Percentiles rank a stretch among this genome's conserved stretches.
Conservation (phyloP, 2,888 invertebrate genomes). For the Acanthosepion pharaonis region DNA sequence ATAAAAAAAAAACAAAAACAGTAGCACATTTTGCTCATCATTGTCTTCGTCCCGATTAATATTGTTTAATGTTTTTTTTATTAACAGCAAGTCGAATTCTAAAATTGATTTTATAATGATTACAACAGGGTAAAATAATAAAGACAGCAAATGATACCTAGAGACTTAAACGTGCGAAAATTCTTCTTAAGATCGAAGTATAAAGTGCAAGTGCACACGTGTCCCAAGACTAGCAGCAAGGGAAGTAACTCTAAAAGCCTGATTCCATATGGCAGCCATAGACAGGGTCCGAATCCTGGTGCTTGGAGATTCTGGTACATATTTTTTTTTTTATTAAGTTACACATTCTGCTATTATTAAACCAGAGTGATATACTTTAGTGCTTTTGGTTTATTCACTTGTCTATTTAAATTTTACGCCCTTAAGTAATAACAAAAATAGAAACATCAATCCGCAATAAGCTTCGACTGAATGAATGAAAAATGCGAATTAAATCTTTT, state of each 20-base stretch:
- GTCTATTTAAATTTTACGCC: neutral
- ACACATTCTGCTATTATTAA: neutral
- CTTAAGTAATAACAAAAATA: neutral
- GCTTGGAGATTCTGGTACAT: slow-evolving; percentile 42
- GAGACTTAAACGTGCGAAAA: no score
- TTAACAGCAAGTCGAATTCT: no score
- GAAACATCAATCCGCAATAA: neutral
- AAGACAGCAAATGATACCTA: no score
- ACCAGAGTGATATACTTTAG: neutral
- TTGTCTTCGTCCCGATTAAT: no score
- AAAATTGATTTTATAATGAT: no score
- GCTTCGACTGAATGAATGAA: neutral
- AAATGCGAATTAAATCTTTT: no score
- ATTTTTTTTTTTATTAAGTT: neutral
- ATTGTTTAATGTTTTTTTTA: no score
- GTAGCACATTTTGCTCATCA: no score
- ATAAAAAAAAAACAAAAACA: no score
- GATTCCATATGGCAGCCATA: slow-evolving; percentile 24
- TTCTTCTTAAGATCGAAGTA: no score
- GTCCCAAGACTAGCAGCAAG: neutral
- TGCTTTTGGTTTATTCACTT: neutral
- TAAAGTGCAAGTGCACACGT: neutral
- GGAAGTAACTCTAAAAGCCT: neutral
- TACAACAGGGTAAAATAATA: no score
- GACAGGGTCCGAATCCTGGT: slow-evolving; percentile 36